phyloP scores from a whole-genome alignment of 2,113 vertebrate genomes.

The Cyphomyrus discorhynchus region DNA sequence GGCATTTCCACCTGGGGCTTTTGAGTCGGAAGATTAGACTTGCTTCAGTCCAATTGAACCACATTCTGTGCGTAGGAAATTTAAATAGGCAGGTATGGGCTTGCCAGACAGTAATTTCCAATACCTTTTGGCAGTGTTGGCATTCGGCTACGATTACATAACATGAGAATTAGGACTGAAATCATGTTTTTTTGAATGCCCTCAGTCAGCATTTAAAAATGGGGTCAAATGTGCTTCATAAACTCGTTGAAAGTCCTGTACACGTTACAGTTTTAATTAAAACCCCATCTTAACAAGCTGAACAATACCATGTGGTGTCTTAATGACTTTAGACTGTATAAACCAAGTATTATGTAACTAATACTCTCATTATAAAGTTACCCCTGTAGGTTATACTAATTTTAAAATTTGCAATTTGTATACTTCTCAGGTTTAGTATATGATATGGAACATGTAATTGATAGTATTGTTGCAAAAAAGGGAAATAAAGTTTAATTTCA shows the following conservation, averaged over 20 bases:
- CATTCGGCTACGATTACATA: not conserved
- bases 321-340: not conserved
- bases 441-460: not conserved
- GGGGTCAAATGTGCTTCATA: not conserved
- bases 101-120: not conserved
- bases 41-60: not conserved
- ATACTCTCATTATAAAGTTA: not conserved
- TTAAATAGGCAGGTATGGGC: not conserved
- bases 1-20: not conserved
- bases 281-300: not conserved
- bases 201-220: not conserved
- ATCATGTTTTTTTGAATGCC: not conserved
- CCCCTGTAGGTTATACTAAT: not conserved
- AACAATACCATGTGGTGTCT: not conserved
- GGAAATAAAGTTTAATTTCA: not conserved
- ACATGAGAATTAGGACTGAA: not conserved
- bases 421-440: not conserved
- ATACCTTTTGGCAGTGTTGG: not conserved
- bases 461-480: not conserved
- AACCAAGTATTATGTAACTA: not conserved
- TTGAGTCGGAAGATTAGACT: not conserved
- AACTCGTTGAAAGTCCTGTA: not conserved
- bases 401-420: not conserved
- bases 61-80: not conserved
- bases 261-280: not conserved